Evolutionary conservation across 1,140 invertebrate species (phyloP).

Genomic region (Lamellibrachia luymesi): DNA sequence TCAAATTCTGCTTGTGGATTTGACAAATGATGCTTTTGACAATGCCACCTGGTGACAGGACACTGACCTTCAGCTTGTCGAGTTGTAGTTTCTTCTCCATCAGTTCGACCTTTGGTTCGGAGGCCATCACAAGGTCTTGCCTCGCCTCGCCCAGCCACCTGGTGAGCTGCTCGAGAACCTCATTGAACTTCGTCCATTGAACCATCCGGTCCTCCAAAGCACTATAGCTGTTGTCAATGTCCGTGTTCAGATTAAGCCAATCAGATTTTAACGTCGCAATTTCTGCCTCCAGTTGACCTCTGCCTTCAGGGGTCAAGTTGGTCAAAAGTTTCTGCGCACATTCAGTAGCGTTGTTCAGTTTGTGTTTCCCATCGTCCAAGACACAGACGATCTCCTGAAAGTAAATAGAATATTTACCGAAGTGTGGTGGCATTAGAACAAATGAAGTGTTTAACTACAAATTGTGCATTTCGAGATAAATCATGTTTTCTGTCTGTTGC

Average conservation of each 20-base stretch:
- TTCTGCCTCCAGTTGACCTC: neutral
- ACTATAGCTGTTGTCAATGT: conserved; percentile 90
- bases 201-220: conserved; percentile 71
- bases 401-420: neutral
- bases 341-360: neutral
- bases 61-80: conserved; percentile 69
- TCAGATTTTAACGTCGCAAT: neutral
- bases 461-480: no score
- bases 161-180: conserved; percentile 59
- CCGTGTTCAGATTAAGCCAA: conserved; percentile 8
- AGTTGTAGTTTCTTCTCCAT: conserved; percentile 79
- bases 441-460: neutral
- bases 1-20: neutral
- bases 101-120: conserved; percentile 56
- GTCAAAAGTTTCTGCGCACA: neutral
- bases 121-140: conserved; percentile 63
- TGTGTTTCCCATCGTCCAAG: conserved; percentile 10
- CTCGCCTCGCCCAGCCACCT: conserved; percentile 66
- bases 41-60: neutral
- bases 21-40: neutral
- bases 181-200: conserved; percentile 52
- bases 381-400: neutral
- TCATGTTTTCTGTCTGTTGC: no score
- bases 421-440: neutral
- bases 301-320: neutral